Evolutionary conservation across 2,113 vertebrate genomes (phyloP).

Genomic region (Nannobrachium achirus): DNA sequence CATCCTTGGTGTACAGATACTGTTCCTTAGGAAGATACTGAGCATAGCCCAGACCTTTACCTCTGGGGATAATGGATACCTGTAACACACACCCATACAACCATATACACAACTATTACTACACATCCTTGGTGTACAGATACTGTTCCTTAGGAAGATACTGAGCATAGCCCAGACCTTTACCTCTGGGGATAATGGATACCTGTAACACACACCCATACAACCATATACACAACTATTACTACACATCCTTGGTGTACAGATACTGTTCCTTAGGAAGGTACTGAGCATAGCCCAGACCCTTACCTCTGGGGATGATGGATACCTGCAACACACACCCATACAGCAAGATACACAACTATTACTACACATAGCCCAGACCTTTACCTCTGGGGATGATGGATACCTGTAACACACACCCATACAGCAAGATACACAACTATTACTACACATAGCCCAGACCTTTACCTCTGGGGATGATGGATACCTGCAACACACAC

Average conservation of each 20-base stretch:
- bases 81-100: too few species aligned
- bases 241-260: conserved; percentile 95
- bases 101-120: too few species aligned
- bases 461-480: conserved; percentile 95
- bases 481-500: conserved; percentile 99
- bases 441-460: conserved; percentile 94
- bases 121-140: conserved; percentile 94
- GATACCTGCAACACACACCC: conserved; percentile 88
- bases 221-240: too few species aligned
- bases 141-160: conserved; percentile 96
- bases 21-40: conserved; percentile 97
- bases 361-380: too few species aligned
- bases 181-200: conserved; percentile 96
- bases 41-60: conserved; percentile 95
- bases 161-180: conserved; percentile 96
- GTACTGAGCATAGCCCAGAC: conserved; percentile 97
- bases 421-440: neutral
- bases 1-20: conserved; percentile 95
- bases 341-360: too few species aligned
- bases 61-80: conserved; percentile 98
- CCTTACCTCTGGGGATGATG: conserved; percentile 95
- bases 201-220: conserved; percentile 85
- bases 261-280: conserved; percentile 95
- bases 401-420: too few species aligned
- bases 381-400: too few species aligned